Evolutionary conservation across 2,888 invertebrate species (phyloP), one percentile per base, ranked within the genome.

Genomic region (Parelbella ahira): DNA sequence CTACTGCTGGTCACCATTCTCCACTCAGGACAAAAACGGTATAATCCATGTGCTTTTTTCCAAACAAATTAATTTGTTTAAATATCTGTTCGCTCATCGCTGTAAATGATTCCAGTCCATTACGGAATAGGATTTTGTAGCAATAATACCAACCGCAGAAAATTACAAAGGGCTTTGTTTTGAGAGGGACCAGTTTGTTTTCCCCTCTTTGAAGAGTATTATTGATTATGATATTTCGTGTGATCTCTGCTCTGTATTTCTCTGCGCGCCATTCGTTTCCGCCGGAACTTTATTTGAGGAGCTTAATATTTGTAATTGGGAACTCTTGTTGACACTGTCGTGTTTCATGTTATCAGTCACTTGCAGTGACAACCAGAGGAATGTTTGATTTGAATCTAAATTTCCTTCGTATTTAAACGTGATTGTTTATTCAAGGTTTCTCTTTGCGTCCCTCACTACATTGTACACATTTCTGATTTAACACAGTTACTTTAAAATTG

Each of bases 221-320:
- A 9, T 10, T 34, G 34, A 34, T 34, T 34, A 25, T 34, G 34
- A 24, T 15, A 15, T 34, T 34, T 24, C 10, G n/a, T 18, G 15
- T 33, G 15, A 24, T 6, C 3, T 12, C n/a, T 10, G 34, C 15
- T 24, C 6, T 18, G 8, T 19, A 30, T 12, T 12, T 2, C 11
- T n/a, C n/a, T 28, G 2, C 2, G 8, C 18, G 5, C 12, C 12
- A 24, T 34, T 11, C 13, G 15, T 4, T 23, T 34, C 8, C 3
- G 3, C 5, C 23, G 20, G 23, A 13, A 23, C 15, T 18, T 20
- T 33, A 12, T 33, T 28, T 33, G 20, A 4, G 8, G 6, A 33
- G 21, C 21, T 33, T 12, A 33, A 33, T 21, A 20, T 33, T 33
- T 33, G 30, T n/a, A 20, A 20, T 32, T 9, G n/a, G 20, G n/a